These are phyloP conservation scores for Agrochola macilenta DNA, from an alignment of 2,888 invertebrate genomes.

Conservation along the genomic window DNA sequence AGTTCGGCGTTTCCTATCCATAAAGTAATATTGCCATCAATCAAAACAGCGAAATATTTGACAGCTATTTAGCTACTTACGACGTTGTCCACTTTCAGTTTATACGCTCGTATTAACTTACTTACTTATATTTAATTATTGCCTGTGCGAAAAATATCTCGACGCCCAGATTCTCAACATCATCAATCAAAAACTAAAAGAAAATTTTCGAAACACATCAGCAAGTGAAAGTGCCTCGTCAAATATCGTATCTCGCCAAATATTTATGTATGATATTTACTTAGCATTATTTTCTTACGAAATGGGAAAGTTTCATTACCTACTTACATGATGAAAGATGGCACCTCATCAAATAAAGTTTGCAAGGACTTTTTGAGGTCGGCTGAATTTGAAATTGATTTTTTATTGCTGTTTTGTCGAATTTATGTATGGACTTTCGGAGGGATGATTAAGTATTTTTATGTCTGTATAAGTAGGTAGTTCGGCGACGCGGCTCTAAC, in stretches of 20 bases:
- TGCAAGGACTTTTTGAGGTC: constrained; percentile 15
- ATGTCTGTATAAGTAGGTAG: neutral
- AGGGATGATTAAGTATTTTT: neutral
- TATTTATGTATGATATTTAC: constrained; percentile 48
- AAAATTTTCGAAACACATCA: constrained; percentile 24
- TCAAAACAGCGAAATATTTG: too few species aligned
- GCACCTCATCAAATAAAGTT: constrained; percentile 38
- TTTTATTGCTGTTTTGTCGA: neutral
- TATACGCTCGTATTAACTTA: too few species aligned
- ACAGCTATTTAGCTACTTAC: too few species aligned
- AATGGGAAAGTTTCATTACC: constrained; percentile 52
- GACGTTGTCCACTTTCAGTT: too few species aligned
- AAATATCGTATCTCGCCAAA: constrained; percentile 42
- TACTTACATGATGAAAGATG: constrained; percentile 28
- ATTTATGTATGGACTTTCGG: neutral
- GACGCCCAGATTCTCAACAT: neutral
- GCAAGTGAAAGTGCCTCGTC: constrained; percentile 39
- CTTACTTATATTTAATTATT: neutral
- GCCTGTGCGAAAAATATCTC: neutral
- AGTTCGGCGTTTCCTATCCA: too few species aligned
- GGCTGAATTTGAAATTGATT: constrained; percentile 8
- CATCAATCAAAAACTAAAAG: constrained; percentile 47
- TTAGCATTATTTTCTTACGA: constrained; percentile 49
- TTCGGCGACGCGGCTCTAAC: too few species aligned
- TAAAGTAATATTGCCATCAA: too few species aligned